phyloP scores from a whole-genome alignment of 2,797 vertebrate genomes.

The Choloepus didactylus region DNA sequence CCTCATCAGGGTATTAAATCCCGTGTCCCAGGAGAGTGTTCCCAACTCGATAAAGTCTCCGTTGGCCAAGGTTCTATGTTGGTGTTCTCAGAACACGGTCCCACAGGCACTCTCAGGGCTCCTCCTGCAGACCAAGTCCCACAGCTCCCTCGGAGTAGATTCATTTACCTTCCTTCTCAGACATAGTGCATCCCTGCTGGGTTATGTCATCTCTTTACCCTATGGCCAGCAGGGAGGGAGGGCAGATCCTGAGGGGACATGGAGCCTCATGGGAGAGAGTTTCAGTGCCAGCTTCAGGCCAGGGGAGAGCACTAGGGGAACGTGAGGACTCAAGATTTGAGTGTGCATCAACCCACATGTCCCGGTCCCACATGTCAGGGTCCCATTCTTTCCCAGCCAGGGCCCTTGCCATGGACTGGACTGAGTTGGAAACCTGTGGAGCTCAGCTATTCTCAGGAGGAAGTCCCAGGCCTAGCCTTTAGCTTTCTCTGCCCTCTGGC shows the following conservation, averaged over 20 bases:
- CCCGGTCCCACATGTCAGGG: not conserved
- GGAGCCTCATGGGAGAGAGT: not conserved
- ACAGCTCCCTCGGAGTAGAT: not conserved
- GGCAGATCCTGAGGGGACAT: not conserved
- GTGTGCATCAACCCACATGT: not conserved
- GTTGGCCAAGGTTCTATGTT: not conserved
- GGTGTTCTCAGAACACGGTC: not conserved
- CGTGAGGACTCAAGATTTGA: not conserved
- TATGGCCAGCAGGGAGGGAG: not conserved
- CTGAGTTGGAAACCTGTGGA: not conserved
- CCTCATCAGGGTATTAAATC: not conserved
- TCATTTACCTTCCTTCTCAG: not conserved
- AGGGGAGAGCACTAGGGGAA: not conserved
- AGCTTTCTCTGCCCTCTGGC: not conserved
- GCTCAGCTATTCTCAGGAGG: not conserved
- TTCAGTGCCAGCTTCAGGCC: not conserved
- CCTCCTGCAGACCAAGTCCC: not conserved
- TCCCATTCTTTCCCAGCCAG: not conserved
- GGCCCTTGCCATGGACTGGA: not conserved
- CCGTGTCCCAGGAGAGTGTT: not conserved
- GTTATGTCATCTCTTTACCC: not conserved
- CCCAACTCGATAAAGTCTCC: not conserved
- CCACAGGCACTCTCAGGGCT: fast-evolving
- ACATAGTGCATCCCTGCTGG: no score
- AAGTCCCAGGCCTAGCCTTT: not conserved